These are phyloP conservation scores for Monomorium pharaonis DNA, from an alignment of 1,140 invertebrate species.

Conservation along the genomic window DNA sequence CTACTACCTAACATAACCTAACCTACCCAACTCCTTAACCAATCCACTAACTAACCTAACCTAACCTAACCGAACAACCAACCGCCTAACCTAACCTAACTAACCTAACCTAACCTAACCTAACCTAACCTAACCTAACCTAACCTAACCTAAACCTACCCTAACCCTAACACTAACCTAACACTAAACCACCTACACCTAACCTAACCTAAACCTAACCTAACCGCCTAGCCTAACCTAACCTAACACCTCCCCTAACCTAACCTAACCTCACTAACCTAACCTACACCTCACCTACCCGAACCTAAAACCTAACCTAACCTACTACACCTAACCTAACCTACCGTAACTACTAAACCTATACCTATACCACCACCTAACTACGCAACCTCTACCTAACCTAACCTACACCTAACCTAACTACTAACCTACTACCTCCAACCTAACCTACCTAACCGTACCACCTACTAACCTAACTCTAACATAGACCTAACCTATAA, in stretches of 20 bases:
- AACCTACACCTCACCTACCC: neutral
- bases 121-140: slow-evolving; percentile 6
- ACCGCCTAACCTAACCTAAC: slow-evolving; percentile 8
- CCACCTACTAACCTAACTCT: too few species aligned
- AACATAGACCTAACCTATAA: too few species aligned
- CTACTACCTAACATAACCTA: slow-evolving; percentile 18
- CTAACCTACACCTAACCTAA: too few species aligned
- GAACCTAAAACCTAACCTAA: neutral
- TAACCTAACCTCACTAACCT: neutral
- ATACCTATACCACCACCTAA: too few species aligned
- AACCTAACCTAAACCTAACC: slow-evolving; percentile 3
- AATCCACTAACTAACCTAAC: too few species aligned
- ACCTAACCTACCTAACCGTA: too few species aligned
- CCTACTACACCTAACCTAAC: neutral
- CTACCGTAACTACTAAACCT: too few species aligned
- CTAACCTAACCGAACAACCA: too few species aligned
- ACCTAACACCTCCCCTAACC: neutral
- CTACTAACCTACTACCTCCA: too few species aligned
- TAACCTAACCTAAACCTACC: slow-evolving; percentile 6
- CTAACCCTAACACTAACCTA: slow-evolving; percentile 10
- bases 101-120: neutral
- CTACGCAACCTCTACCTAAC: too few species aligned
- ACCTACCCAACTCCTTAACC: neutral
- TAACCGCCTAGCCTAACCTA: neutral
- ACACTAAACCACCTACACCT: slow-evolving; percentile 9